A percentile compares a stretch with the other conserved stretches of the same genome.
Evolutionary conservation across 2,113 vertebrate genomes (phyloP).

Genomic region (Illadopsis cleaveri): DNA sequence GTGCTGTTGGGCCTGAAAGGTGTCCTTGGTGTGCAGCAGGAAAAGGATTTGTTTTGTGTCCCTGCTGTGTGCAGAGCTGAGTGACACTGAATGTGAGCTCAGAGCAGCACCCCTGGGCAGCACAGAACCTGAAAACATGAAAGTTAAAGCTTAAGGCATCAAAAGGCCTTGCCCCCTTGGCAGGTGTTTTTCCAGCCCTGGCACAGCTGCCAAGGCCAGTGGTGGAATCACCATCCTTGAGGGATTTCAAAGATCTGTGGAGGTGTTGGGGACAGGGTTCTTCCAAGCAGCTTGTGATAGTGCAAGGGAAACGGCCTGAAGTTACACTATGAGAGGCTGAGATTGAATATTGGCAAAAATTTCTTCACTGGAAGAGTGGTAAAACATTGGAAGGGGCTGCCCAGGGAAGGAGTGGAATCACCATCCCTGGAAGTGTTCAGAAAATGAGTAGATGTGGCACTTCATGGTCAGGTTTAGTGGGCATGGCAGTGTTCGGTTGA

Average conservation of each 20-base stretch:
- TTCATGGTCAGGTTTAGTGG: neutral
- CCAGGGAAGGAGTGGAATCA: neutral
- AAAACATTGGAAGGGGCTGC: neutral
- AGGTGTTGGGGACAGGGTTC: neutral
- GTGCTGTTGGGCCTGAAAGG: too few relatives aligned
- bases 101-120: too few relatives aligned
- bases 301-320: neutral
- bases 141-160: too few relatives aligned
- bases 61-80: too few relatives aligned
- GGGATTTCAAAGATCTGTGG: neutral
- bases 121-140: too few relatives aligned
- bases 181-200: neutral
- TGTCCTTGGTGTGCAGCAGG: too few relatives aligned
- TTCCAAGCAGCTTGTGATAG: accelerated
- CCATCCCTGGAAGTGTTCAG: neutral
- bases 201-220: neutral
- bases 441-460: neutral
- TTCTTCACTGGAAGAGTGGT: neutral
- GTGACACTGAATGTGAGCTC: too few relatives aligned
- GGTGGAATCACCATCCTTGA: too few relatives aligned
- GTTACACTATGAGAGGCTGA: accelerated
- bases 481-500: accelerated
- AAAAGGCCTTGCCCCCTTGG: neutral
- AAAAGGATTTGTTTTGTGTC: too few relatives aligned
- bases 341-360: neutral